A percentile compares a stretch with the other conserved stretches of the same genome.
These are phyloP conservation scores for Helarctos malayanus DNA, from an alignment of 2,797 vertebrate genomes.

Conservation along the genomic window DNA sequence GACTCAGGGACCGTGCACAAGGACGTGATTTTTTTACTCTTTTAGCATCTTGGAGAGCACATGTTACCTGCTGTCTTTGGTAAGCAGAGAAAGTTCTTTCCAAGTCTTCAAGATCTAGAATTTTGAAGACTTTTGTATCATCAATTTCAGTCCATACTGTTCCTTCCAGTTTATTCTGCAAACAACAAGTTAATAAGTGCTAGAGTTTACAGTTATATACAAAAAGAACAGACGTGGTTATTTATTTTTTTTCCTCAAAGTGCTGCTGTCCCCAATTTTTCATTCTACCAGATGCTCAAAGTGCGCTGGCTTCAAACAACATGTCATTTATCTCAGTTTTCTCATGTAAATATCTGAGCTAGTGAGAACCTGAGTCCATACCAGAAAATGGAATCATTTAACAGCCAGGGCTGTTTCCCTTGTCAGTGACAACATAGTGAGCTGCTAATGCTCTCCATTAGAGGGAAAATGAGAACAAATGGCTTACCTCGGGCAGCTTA, in stretches of 20 bases:
- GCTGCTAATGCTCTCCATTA: not conserved
- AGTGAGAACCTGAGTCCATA: not conserved
- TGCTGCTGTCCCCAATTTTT: not conserved
- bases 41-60: not conserved
- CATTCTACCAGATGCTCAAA: slow-evolving; percentile 13
- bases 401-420: not conserved
- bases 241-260: not conserved
- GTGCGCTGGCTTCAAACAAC: slow-evolving; percentile 1
- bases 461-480: not conserved
- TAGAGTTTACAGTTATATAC: slow-evolving; percentile 46
- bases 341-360: not conserved
- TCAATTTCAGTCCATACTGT: slow-evolving; percentile 97
- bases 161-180: slow-evolving; percentile 97
- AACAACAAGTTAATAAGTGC: slow-evolving; percentile 62
- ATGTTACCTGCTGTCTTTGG: slow-evolving; percentile 98
- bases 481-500: slow-evolving; percentile 96
- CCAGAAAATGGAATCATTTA: not conserved
- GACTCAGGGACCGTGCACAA: not conserved
- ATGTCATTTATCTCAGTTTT: not conserved
- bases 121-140: slow-evolving; percentile 95
- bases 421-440: not conserved
- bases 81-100: slow-evolving; percentile 99
- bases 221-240: slow-evolving; percentile 42
- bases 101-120: slow-evolving; percentile 97
- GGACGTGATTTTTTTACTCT: not conserved